A percentile compares a stretch with the other conserved stretches of the same genome.
Conservation (phyloP, 2,888 invertebrate species). For the Coenonympha arcania region DNA sequence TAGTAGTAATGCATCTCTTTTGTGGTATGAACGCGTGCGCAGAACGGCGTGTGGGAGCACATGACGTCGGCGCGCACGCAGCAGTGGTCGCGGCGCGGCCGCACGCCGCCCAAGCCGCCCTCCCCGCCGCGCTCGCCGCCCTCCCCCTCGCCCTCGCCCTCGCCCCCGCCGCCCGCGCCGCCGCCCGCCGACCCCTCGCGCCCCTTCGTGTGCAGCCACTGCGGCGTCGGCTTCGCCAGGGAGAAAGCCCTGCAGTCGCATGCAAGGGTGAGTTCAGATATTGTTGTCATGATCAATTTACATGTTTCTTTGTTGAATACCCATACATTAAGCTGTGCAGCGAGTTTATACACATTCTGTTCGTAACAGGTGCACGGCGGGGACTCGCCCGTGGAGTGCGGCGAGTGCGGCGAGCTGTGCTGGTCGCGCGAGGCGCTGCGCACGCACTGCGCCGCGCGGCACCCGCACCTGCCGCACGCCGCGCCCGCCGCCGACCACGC, state of each 20-base stretch:
- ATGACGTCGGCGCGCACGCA: constrained; percentile 72
- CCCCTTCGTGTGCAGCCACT: constrained; percentile 83
- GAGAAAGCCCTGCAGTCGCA: constrained; percentile 88
- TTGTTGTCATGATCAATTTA: too few species aligned
- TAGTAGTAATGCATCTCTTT: too few species aligned
- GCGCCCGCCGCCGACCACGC: constrained; percentile 22
- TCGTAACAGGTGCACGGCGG: constrained; percentile 81
- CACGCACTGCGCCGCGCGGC: constrained; percentile 48
- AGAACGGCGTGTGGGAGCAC: constrained; percentile 65
- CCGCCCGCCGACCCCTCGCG: constrained; percentile 77
- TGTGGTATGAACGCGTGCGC: neutral
- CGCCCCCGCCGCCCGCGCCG: constrained; percentile 44
- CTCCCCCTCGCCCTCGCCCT: constrained; percentile 34
- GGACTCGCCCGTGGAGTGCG: constrained; percentile 86
- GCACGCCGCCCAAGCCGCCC: constrained; percentile 39
- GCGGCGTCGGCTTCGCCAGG: constrained; percentile 81
- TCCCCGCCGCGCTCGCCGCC: constrained; percentile 36
- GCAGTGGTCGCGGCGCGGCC: constrained; percentile 63
- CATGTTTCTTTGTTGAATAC: neutral
- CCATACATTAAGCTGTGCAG: neutral
- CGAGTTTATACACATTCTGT: neutral
- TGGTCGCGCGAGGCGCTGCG: constrained; percentile 75
- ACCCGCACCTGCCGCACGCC: constrained; percentile 52
- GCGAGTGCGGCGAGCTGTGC: constrained; percentile 86
- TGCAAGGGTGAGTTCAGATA: constrained; percentile 63